Base-by-base conservation (phyloP, 1,140 invertebrate species). In the Brachionus manjavacas region DNA sequence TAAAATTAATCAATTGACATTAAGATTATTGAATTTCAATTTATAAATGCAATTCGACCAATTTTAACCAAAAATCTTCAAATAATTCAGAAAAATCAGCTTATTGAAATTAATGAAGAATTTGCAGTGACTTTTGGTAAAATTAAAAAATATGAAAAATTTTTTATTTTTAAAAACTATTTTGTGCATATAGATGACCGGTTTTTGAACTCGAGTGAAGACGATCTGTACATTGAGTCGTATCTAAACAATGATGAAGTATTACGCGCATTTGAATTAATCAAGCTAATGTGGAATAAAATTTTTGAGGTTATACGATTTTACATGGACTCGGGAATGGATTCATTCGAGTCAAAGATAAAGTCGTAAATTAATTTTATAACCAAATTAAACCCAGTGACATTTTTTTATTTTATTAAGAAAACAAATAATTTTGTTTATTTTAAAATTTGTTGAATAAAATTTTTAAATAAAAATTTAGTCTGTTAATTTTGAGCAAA, bases 11-110 rank as follows among this genome's bases (percentile, higher is more conserved):
- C 1, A 72, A 31, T 55, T 3, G 20, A 55, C n/a, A 9, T 80
- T 20, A 81, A 81, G 79, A 64, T 81, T 4, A 81, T 81, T 81
- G 52, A 81, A 64, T 81, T 28, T 81, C 79, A 81, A 81, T 81
- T 81, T 64, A 46, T 81, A 81, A 81, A 60, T 16, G 79, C 79
- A 20, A 81, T 81, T 46, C 7, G 12, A 68, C 79, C 79, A 43
- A 81, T 81, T 23, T 39, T 81, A 25, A 81, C n/a, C 6, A 81
- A 81, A 68, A 81, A 81, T 64, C 41, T 81, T 41, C 64, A 81
- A 25, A 60, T 64, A 64, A 81, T 64, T 20, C 31, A 81, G 20
- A 81, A 68, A 81, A 68, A 35, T 64, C 4, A 64, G n/a, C 41
- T 81, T 8, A 41, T 81, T 11, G 79, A 81, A 81, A 23, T 64